Base-by-base conservation (phyloP, 2,888 invertebrate species). In the Apantesis nais region DNA sequence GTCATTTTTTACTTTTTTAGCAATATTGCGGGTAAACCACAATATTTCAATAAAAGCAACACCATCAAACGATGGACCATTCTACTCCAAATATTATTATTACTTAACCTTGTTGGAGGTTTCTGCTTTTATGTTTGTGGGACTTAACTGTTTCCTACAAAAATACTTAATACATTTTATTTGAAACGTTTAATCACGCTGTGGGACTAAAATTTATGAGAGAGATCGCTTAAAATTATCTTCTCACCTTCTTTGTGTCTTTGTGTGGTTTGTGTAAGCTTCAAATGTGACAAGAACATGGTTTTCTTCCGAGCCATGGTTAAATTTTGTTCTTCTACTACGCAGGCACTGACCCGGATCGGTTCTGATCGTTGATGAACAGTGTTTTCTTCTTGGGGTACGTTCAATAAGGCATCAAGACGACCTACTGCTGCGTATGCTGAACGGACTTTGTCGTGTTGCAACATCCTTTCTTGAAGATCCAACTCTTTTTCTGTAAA, bases 281-380 rank as follows among this genome's bases (percentile, higher is more conserved):
- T 95, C 67, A 97, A 91, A 62, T 94, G 93, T 68, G 95, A 92
- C 66, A 97, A 89, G 85, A 97, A 97, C 78, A 92, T 92, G 68
- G 95, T 95, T 87, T 97, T 97, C 73, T 91, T 93, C 76, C 95
- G 93, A 74, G 84, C 72, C 19, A 76, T 69, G 1, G 73, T 73
- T 2, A 80, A 80, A 14, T 78, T 86, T 39, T 87, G 88, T 25
- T 75, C 75, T 79, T 14, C 62, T 31, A 7, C 67, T 67, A 5
- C 65, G 55, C 22, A 52, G 22, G 37, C 14, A 37, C 25, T 72
- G 55, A 65, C 62, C 8, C 41, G 65, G 12, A 62, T 14, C 14
- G 62, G 48, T 37, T 60, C 69, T 58, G 58, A 31, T 25, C 14
- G 44, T 19, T 63, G 67, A 9, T 95, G 39, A 8, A 71, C 14